These are phyloP conservation scores for Monarcha castaneiventris DNA, from an alignment of 2,113 vertebrate species.

Conservation along the genomic window DNA sequence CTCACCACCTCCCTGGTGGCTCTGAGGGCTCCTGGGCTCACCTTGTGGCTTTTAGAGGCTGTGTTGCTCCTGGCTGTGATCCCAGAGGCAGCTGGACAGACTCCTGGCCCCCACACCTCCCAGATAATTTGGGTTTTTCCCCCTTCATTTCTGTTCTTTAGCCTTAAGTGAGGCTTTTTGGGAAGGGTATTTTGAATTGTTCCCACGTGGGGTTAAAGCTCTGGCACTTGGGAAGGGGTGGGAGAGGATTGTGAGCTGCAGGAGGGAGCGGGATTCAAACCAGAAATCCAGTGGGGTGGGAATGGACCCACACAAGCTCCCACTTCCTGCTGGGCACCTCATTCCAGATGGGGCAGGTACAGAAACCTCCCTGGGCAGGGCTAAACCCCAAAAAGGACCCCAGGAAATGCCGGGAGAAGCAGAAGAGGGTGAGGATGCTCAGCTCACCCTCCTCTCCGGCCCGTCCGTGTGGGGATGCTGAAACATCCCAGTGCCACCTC, in stretches of 20 bases:
- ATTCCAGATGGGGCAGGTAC: rapidly evolving
- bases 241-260: background rate
- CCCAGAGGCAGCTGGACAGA: background rate
- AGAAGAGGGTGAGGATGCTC: background rate
- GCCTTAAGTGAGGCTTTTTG: background rate
- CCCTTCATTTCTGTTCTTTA: background rate
- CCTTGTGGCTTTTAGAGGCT: background rate
- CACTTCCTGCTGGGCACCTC: background rate
- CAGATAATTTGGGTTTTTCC: background rate
- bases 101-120: background rate
- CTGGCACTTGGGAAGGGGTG: background rate
- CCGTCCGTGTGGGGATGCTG: background rate
- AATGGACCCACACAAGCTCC: background rate
- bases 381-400: background rate
- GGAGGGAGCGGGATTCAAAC: background rate
- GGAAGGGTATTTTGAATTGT: background rate
- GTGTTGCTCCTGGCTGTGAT: background rate
- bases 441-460: background rate
- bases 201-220: background rate
- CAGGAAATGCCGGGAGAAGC: background rate
- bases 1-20: background rate
- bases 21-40: background rate
- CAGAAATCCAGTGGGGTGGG: background rate
- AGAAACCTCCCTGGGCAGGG: background rate
- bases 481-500: background rate